These are phyloP conservation scores for Sphecodes monilicornis DNA, from an alignment of 2,888 invertebrate genomes.

Conservation along the genomic window DNA sequence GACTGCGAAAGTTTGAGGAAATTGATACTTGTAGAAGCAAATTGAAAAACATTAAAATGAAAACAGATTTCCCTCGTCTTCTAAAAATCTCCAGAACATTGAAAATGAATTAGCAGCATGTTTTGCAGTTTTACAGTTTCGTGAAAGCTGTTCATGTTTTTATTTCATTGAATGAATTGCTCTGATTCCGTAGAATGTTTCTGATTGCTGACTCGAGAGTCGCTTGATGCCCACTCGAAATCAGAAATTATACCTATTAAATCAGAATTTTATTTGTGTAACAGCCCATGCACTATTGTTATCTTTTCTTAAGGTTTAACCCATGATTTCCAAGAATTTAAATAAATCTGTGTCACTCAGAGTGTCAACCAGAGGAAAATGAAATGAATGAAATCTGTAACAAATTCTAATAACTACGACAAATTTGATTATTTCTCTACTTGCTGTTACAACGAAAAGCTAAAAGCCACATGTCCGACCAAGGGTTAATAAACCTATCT, in stretches of 20 bases:
- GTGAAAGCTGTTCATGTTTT: not conserved
- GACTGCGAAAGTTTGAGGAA: not conserved
- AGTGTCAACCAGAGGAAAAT: not conserved
- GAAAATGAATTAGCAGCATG: not conserved
- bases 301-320: not conserved
- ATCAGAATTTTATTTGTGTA: not conserved
- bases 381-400: too few relatives aligned
- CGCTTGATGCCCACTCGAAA: too few relatives aligned
- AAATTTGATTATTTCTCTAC: not conserved
- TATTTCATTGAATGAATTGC: not conserved
- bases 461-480: not conserved
- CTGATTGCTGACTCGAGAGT: not conserved
- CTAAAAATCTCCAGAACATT: not conserved
- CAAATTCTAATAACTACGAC: not conserved
- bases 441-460: not conserved
- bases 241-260: too few relatives aligned
- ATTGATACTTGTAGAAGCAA: not conserved
- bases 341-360: not conserved
- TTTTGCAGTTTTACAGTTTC: not conserved
- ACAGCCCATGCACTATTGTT: not conserved
- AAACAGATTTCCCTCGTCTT: not conserved
- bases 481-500: not conserved
- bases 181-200: not conserved
- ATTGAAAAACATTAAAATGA: not conserved
- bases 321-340: not conserved